These are phyloP conservation scores for Nyctalus aviator DNA, from an alignment of 2,797 vertebrate species.

Conservation along the genomic window DNA sequence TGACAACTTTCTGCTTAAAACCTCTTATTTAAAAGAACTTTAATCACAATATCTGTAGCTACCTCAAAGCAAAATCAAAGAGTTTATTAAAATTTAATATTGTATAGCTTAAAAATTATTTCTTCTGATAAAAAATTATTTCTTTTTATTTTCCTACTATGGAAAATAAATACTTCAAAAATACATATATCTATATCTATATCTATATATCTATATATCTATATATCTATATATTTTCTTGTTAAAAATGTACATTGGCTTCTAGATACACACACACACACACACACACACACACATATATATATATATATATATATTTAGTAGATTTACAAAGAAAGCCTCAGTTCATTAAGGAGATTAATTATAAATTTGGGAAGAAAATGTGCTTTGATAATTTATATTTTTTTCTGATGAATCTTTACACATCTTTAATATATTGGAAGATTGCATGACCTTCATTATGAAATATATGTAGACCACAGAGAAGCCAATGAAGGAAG, in stretches of 20 bases:
- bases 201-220: no score
- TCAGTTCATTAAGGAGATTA: conserved; percentile 52
- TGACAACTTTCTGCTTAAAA: neutral
- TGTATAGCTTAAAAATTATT: neutral
- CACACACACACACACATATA: no score
- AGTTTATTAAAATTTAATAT: conserved; percentile 18
- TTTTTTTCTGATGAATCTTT: conserved; percentile 42
- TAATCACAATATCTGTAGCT: neutral
- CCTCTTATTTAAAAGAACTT: neutral
- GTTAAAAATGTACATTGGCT: neutral
- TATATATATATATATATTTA: neutral
- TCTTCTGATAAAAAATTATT: conserved; percentile 35
- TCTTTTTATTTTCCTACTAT: conserved; percentile 1
- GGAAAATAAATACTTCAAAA: neutral
- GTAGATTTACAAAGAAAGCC: neutral
- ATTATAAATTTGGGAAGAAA: conserved; percentile 39
- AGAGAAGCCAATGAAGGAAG: conserved; percentile 1
- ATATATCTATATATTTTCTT: neutral
- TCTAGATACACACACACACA: no score
- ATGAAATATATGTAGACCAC: neutral
- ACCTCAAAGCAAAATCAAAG: neutral
- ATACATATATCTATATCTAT: neutral
- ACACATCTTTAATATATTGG: conserved; percentile 7
- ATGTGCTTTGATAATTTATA: conserved; percentile 62
- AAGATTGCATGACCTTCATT: neutral